Conservation (phyloP, 2,113 vertebrate genomes). For the Tautogolabrus adspersus region DNA sequence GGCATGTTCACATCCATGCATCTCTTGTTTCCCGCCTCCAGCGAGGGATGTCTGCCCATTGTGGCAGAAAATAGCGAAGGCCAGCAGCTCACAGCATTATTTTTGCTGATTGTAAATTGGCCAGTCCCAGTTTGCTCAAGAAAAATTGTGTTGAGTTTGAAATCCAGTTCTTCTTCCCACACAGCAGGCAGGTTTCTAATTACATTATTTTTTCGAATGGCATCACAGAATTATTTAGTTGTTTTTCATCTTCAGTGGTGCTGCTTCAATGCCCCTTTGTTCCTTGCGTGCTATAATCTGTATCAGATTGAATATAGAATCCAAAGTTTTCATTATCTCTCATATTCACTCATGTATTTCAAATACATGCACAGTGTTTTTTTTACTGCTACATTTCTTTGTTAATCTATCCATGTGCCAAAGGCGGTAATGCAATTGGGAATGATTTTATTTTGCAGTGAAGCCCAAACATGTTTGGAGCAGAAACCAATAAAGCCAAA, state of each 20-base stretch:
- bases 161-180: constrained; percentile 51
- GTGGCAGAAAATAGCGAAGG: constrained; percentile 40
- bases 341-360: constrained; percentile 64
- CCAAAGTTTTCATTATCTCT: constrained; percentile 53
- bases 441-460: not conserved
- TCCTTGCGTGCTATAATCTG: constrained; percentile 17
- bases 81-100: constrained; percentile 65
- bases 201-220: constrained; percentile 21
- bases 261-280: constrained; percentile 38
- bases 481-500: too few relatives aligned
- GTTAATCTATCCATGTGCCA: constrained; percentile 59
- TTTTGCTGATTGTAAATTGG: constrained; percentile 74
- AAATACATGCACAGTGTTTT: constrained; percentile 38
- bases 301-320: constrained; percentile 55
- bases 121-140: constrained; percentile 70
- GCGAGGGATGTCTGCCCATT: constrained; percentile 45
- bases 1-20: not conserved
- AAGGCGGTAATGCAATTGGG: not conserved
- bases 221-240: constrained; percentile 59
- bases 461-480: too few relatives aligned
- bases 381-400: not conserved
- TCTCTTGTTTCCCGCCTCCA: constrained; percentile 18
- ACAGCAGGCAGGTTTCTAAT: constrained; percentile 50
- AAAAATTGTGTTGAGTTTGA: constrained; percentile 4
- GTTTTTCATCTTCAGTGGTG: constrained; percentile 55